Evolutionary conservation across 2,797 vertebrate genomes (phyloP).

Genomic region (Harpagifer antarcticus): DNA sequence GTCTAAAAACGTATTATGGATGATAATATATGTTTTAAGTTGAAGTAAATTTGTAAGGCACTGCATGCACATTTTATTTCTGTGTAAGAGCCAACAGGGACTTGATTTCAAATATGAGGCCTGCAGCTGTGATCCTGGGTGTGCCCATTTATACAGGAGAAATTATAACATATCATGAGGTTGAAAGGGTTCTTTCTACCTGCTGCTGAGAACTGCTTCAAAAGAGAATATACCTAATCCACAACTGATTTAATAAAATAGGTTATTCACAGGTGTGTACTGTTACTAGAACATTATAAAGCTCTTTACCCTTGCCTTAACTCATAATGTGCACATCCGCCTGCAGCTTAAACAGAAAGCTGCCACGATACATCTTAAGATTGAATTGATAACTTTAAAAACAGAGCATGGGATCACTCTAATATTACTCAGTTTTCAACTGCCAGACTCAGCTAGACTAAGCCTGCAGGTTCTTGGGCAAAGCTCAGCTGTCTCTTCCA

Average conservation of each 20-base stretch:
- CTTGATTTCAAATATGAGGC: constrained; percentile 2
- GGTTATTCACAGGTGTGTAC: constrained; percentile 46
- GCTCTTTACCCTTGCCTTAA: constrained; percentile 30
- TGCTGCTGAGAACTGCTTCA: constrained; percentile 37
- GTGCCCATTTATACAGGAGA: constrained; percentile 15
- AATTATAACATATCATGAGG: constrained; percentile 7
- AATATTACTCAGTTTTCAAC: constrained; percentile 20
- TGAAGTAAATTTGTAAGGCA: not conserved
- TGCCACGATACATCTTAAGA: constrained; percentile 13
- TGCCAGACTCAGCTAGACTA: constrained; percentile 5
- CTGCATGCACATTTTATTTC: constrained; percentile 19
- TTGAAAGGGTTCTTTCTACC: constrained; percentile 41
- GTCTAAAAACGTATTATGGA: not conserved
- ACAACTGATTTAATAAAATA: constrained; percentile 36
- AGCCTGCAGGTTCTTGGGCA: constrained; percentile 19
- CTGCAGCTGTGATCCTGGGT: constrained; percentile 8
- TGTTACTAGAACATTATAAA: constrained; percentile 33
- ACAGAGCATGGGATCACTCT: constrained; percentile 23
- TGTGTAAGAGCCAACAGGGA: not conserved
- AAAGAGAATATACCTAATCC: constrained; percentile 44
- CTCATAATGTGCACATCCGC: constrained; percentile 33
- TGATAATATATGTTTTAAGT: not conserved
- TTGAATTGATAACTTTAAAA: constrained; percentile 26
- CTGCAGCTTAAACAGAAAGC: constrained; percentile 26
- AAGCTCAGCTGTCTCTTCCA: constrained; percentile 12